Evolutionary conservation across 2,797 vertebrate species (phyloP).

Genomic region (Sebastes vulpes): DNA sequence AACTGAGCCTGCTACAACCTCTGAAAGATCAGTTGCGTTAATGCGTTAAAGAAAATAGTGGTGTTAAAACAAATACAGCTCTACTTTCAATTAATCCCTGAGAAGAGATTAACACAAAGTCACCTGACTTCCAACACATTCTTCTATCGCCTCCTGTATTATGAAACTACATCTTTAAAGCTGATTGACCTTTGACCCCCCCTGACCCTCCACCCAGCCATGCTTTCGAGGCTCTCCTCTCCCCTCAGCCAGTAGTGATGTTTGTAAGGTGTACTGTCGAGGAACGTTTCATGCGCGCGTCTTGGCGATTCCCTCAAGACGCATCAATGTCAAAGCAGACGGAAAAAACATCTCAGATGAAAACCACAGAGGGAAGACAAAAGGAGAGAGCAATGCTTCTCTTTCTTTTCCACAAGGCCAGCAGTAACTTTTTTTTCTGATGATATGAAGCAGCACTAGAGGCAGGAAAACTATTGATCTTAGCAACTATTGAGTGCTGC

Average conservation of each 20-base stretch:
- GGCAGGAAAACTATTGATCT: slow-evolving; percentile 67
- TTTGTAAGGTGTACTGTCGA: slow-evolving; percentile 81
- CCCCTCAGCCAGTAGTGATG: slow-evolving; percentile 82
- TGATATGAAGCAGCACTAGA: slow-evolving; percentile 37
- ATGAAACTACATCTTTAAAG: slow-evolving; percentile 42
- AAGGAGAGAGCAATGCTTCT: neutral
- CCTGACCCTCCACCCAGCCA: neutral
- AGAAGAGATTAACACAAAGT: slow-evolving; percentile 17
- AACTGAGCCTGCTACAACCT: no score
- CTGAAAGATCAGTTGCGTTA: accelerated
- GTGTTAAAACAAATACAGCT: neutral
- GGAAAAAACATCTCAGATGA: slow-evolving; percentile 10
- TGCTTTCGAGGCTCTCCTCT: slow-evolving; percentile 19
- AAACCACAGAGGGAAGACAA: neutral
- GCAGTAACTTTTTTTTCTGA: slow-evolving; percentile 26
- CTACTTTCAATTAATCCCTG: slow-evolving; percentile 17
- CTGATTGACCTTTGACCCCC: slow-evolving; percentile 40
- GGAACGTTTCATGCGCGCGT: slow-evolving; percentile 75
- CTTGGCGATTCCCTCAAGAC: slow-evolving; percentile 77
- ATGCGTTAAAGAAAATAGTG: no score
- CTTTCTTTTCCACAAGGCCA: slow-evolving; percentile 21
- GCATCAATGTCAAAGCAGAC: slow-evolving; percentile 63
- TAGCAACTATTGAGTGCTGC: slow-evolving; percentile 42
- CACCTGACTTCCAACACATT: slow-evolving; percentile 20
- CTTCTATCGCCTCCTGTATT: neutral